These are phyloP conservation scores for Strongylocentrotus purpuratus DNA, from an alignment of 35 echinoderm and acorn worm species.

Conservation along the genomic window DNA sequence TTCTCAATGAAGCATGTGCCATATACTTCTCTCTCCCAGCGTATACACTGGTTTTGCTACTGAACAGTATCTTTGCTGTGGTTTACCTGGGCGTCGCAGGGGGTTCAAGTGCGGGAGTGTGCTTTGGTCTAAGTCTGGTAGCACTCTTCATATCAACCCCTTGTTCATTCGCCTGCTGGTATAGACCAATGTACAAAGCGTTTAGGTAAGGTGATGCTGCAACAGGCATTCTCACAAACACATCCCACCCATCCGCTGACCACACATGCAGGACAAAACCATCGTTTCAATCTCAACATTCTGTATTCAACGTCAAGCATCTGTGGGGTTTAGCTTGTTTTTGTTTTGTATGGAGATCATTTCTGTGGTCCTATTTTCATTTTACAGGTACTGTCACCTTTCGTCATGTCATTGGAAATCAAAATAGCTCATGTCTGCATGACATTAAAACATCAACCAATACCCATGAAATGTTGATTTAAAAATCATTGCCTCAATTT, in stretches of 20 bases:
- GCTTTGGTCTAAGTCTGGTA: slow-evolving; percentile 71
- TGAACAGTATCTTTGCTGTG: slow-evolving; percentile 73
- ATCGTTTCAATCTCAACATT: not conserved
- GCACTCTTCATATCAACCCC: slow-evolving; percentile 57
- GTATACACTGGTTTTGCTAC: slow-evolving; percentile 59
- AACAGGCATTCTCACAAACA: not conserved
- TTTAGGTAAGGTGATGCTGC: slow-evolving; percentile 63
- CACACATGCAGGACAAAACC: not conserved
- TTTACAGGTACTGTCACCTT: not conserved
- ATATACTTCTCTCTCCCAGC: slow-evolving; percentile 44
- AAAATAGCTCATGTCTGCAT: too few relatives aligned
- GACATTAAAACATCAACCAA: too few relatives aligned
- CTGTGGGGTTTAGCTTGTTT: not conserved
- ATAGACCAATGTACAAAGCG: slow-evolving; percentile 79
- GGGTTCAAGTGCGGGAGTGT: slow-evolving; percentile 27
- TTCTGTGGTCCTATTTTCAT: not conserved
- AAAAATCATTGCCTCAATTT: not conserved
- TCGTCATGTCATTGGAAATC: too few relatives aligned
- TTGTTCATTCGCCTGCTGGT: slow-evolving; percentile 74
- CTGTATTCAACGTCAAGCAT: not conserved
- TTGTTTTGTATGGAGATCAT: not conserved
- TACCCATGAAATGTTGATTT: too few relatives aligned
- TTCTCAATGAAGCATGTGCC: not conserved
- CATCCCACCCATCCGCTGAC: not conserved
- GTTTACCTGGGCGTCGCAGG: slow-evolving; percentile 37